Conservation (phyloP, 2,888 invertebrate genomes). For the Leptarthrus brevirostris region DNA sequence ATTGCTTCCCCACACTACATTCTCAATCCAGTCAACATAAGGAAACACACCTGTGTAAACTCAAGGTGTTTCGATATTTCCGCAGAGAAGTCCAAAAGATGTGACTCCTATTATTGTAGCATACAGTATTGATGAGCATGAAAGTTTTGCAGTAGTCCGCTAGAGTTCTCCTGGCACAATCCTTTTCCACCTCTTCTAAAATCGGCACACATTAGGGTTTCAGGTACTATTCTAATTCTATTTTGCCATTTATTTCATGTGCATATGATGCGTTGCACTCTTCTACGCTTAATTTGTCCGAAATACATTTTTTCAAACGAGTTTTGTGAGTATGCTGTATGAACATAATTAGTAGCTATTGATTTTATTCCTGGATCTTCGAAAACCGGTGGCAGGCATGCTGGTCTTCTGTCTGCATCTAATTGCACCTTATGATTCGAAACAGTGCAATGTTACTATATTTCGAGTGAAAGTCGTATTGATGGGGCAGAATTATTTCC, state of each 20-base stretch:
- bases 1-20: constrained; percentile 68
- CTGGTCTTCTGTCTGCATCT: constrained; percentile 66
- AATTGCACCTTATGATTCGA: constrained; percentile 63
- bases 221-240: constrained; percentile 67
- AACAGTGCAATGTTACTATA: constrained; percentile 71
- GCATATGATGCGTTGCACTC: constrained; percentile 63
- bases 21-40: constrained; percentile 73
- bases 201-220: constrained; percentile 71
- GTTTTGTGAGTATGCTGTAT: constrained; percentile 60
- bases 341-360: constrained; percentile 69
- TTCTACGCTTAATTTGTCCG: constrained; percentile 64
- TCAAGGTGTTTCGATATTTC: constrained; percentile 67
- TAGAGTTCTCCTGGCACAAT: constrained; percentile 74
- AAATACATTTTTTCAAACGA: constrained; percentile 69
- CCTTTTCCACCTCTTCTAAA: constrained; percentile 65
- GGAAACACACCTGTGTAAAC: constrained; percentile 72
- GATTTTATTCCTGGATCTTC: constrained; percentile 58
- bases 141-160: constrained; percentile 72
- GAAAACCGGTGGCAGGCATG: constrained; percentile 65
- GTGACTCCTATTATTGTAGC: constrained; percentile 69
- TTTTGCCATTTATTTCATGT: constrained; percentile 52
- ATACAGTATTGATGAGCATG: constrained; percentile 64
- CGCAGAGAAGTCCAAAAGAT: constrained; percentile 68
- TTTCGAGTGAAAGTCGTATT: constrained; percentile 62
- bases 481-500: constrained; percentile 62